phyloP scores from a whole-genome alignment of 2,888 invertebrate genomes.

The Tinea pellionella region DNA sequence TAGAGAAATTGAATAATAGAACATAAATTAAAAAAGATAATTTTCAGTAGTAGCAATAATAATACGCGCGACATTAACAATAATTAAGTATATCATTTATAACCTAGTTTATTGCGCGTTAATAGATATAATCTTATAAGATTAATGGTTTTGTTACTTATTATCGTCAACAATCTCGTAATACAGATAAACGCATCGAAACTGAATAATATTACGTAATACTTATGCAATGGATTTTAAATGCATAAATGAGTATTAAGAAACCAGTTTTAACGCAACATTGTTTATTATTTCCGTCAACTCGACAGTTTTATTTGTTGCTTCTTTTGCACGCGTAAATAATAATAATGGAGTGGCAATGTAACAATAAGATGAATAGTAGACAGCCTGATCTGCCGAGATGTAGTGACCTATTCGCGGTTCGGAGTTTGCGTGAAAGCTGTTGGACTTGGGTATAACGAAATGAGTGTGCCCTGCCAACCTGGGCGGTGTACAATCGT shows the following conservation, averaged over 20 bases:
- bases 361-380: background rate
- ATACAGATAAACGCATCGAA: conserved; percentile 8
- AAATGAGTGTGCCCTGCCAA: too few relatives aligned
- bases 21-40: too few relatives aligned
- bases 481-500: too few relatives aligned
- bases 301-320: conserved; percentile 1
- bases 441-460: too few relatives aligned
- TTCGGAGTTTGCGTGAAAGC: too few relatives aligned
- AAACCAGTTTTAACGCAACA: background rate
- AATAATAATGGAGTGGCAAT: background rate
- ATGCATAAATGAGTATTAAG: background rate
- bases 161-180: background rate
- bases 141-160: background rate
- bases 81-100: too few relatives aligned
- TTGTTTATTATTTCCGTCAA: conserved; percentile 9
- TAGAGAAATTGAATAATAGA: too few relatives aligned
- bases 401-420: too few relatives aligned
- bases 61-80: too few relatives aligned
- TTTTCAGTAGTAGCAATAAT: too few relatives aligned
- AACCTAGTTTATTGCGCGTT: background rate
- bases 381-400: too few relatives aligned
- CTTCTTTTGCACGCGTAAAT: background rate
- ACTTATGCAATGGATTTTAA: conserved; percentile 9
- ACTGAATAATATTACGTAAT: background rate
- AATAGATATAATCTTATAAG: background rate